These are phyloP conservation scores for Gephyroberyx darwinii DNA, from an alignment of 2,797 vertebrate species.

Conservation along the genomic window DNA sequence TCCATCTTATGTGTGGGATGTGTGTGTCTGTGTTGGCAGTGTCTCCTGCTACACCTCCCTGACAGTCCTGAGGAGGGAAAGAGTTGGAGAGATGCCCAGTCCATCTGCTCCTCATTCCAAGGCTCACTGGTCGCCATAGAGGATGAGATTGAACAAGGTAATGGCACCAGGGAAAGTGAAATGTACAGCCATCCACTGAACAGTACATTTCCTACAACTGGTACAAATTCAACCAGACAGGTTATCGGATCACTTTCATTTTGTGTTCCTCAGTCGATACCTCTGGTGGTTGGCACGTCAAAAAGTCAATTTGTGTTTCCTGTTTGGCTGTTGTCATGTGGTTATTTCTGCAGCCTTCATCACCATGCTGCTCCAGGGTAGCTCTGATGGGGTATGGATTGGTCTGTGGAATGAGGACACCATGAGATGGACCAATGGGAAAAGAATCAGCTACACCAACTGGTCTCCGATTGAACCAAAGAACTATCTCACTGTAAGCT, in stretches of 20 bases:
- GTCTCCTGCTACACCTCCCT: constrained; percentile 89
- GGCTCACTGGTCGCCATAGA: constrained; percentile 87
- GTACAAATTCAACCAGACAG: background rate
- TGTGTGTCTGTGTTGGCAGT: constrained; percentile 80
- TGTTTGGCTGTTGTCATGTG: constrained; percentile 33
- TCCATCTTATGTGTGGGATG: constrained; percentile 48
- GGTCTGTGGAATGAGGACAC: constrained; percentile 83
- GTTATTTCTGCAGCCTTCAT: constrained; percentile 84
- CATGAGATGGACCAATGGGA: constrained; percentile 85
- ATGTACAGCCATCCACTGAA: background rate
- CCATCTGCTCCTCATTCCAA: constrained; percentile 83
- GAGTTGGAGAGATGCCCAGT: constrained; percentile 87
- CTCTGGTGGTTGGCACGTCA: background rate
- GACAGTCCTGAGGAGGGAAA: constrained; percentile 80
- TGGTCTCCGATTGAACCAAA: constrained; percentile 87
- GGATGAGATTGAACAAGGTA: constrained; percentile 94
- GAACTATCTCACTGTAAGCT: constrained; percentile 72
- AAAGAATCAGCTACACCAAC: constrained; percentile 85
- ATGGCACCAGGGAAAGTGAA: constrained; percentile 4
- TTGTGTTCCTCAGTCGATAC: background rate
- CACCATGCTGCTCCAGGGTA: constrained; percentile 92
- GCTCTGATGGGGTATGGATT: constrained; percentile 89
- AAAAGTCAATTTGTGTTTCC: constrained; percentile 13
- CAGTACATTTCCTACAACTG: background rate
- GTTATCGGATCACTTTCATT: background rate